Percentiles rank a stretch among this genome's conserved stretches.
Conservation (phyloP, 2,888 invertebrate genomes). For the Aricia artaxerxes region DNA sequence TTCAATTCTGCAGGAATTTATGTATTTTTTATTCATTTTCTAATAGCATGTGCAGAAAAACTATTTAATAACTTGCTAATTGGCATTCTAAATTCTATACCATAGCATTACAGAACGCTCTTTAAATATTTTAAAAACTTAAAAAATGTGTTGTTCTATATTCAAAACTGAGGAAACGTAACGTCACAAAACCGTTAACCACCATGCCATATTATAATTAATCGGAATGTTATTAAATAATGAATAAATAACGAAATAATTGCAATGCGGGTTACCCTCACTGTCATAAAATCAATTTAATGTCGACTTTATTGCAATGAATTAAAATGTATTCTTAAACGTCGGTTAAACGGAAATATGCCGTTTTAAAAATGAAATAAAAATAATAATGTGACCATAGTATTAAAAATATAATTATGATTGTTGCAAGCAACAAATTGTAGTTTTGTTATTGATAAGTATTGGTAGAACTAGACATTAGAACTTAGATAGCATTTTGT, state of each 20-base stretch:
- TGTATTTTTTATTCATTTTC: too few species aligned
- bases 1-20: neutral
- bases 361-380: neutral
- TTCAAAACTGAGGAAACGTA: constrained; percentile 14
- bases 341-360: neutral
- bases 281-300: neutral
- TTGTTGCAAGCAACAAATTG: constrained; percentile 6
- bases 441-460: neutral
- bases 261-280: constrained; percentile 28
- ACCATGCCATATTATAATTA: constrained; percentile 50
- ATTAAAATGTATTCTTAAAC: constrained; percentile 9
- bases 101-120: neutral
- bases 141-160: constrained; percentile 9
- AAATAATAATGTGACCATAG: constrained; percentile 15
- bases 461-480: neutral
- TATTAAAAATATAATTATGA: neutral
- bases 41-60: too few species aligned
- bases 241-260: constrained; percentile 26
- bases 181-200: constrained; percentile 69
- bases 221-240: constrained; percentile 31
- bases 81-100: neutral
- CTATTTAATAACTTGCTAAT: too few species aligned
- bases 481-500: neutral
- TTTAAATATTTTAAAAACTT: neutral
- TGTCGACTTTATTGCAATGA: constrained; percentile 18